phyloP scores from a whole-genome alignment of 2,888 invertebrate species.

The Isoperla grammatica region DNA sequence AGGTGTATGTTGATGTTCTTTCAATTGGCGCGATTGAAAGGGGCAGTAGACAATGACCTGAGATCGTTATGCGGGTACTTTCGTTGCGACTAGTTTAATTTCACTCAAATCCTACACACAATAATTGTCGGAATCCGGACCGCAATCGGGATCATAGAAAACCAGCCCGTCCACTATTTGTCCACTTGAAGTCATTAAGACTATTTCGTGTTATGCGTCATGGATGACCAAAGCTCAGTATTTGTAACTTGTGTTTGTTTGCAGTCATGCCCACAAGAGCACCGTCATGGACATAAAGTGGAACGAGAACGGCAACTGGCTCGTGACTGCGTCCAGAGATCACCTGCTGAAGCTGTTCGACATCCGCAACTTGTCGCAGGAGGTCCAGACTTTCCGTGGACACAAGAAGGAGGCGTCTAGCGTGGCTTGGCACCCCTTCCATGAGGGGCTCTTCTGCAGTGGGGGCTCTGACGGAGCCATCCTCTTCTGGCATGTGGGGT shows the following conservation, averaged over 20 bases:
- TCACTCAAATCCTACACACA: too few species aligned
- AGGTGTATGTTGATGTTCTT: too few species aligned
- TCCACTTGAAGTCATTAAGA: too few species aligned
- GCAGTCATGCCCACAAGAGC: constrained; percentile 95
- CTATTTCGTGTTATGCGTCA: too few species aligned
- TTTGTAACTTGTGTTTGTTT: constrained; percentile 23
- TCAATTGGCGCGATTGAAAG: too few species aligned
- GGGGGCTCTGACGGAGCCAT: constrained; percentile 99
- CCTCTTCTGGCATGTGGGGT: constrained; percentile 98
- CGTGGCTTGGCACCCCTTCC: constrained; percentile 97
- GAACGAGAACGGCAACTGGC: constrained; percentile 99
- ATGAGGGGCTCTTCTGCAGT: constrained; percentile 95
- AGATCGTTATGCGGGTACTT: too few species aligned
- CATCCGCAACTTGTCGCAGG: constrained; percentile 89
- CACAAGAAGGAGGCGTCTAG: constrained; percentile 99
- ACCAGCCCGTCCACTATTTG: too few species aligned
- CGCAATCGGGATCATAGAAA: too few species aligned
- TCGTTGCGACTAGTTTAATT: too few species aligned
- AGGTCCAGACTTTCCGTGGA: constrained; percentile 95
- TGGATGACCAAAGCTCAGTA: too few species aligned
- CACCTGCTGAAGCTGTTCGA: constrained; percentile 97
- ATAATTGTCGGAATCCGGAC: too few species aligned
- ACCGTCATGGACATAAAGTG: constrained; percentile 99
- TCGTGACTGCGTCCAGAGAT: constrained; percentile 96
- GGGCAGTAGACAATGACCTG: too few species aligned